Base-by-base conservation (phyloP, 2,113 vertebrate species). In the Ochotona curzoniae region DNA sequence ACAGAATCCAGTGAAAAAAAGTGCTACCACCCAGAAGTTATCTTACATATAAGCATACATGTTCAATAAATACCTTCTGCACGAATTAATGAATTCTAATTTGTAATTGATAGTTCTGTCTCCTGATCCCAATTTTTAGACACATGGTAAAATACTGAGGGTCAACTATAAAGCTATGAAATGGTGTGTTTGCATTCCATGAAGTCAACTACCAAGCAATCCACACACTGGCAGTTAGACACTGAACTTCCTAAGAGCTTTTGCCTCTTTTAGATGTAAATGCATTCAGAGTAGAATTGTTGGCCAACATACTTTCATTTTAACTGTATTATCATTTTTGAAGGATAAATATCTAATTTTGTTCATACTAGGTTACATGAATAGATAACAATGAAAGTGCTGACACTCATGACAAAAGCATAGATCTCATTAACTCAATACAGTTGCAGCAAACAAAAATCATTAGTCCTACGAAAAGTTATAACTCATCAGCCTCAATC, bases 401-500 rank as follows among this genome's bases (percentile, higher is more conserved):
- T 93, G 51, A 79, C 90, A 87, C 6, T 75, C 1, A 0, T 47
- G 57, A 66, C 85, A 87, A 70, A 94, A 83, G 74, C 92, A 91
- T 32, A 94, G 84, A 71, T 95, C 90, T 94, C 87, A 95, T 95
- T 96, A 96, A 87, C 88, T 82, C 60, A 82, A 61, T 80, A 92
- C 66, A 94, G 73, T 13, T 70, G 82, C 96, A 85, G 91, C 88
- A 85, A 93, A 60, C 38, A 91, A 80, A 94, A 95, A 93, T 94
- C 90, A 87, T 87, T 91, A 93, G 63, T 79, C 51, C 79, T 87
- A 26, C 69, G 54, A 32, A 93, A 96, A 96, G 76, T 90, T 80
- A 14, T 64, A 95, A 80, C 82, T 93, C 90, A 95, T 96, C 93
- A 94, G 88, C 94, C 90, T 94, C 92, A 96, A 96, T 97, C 82